These are phyloP conservation scores for Aphelenchoides avenae DNA, from an alignment of 1,140 invertebrate genomes.

Conservation along the genomic window DNA sequence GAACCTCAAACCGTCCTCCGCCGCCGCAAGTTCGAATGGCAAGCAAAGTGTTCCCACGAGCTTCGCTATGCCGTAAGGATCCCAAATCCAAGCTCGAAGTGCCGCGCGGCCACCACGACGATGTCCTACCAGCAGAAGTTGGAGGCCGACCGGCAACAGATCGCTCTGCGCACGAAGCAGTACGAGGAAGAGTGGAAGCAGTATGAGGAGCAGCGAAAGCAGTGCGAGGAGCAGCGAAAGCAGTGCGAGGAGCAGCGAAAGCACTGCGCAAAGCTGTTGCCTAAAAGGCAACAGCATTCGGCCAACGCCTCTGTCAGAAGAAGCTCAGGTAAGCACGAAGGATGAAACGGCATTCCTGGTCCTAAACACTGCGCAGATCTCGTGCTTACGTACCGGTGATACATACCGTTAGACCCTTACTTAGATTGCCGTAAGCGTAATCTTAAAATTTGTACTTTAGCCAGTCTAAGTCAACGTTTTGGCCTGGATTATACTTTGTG, in stretches of 20 bases:
- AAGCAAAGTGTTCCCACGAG: not conserved
- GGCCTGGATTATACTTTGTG: no score
- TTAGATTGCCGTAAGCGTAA: conserved; percentile 1
- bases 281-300: conserved; percentile 1
- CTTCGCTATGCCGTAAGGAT: not conserved
- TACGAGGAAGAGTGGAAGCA: no score
- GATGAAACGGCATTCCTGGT: not conserved
- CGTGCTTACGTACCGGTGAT: no score
- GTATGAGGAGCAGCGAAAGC: no score
- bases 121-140: not conserved
- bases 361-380: no score
- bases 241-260: no score
- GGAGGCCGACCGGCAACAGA: not conserved
- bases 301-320: conserved; percentile 1
- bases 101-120: not conserved
- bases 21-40: not conserved
- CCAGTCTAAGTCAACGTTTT: no score
- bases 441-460: no score
- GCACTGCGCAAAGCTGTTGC: no score
- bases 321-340: not conserved
- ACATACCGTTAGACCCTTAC: not conserved
- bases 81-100: not conserved
- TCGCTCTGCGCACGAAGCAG: not conserved
- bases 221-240: no score
- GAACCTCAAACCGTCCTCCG: not conserved